A percentile compares a stretch with the other conserved stretches of the same genome.
phyloP scores from a whole-genome alignment of 2,113 vertebrate species.

The Antechinus stuartii region DNA sequence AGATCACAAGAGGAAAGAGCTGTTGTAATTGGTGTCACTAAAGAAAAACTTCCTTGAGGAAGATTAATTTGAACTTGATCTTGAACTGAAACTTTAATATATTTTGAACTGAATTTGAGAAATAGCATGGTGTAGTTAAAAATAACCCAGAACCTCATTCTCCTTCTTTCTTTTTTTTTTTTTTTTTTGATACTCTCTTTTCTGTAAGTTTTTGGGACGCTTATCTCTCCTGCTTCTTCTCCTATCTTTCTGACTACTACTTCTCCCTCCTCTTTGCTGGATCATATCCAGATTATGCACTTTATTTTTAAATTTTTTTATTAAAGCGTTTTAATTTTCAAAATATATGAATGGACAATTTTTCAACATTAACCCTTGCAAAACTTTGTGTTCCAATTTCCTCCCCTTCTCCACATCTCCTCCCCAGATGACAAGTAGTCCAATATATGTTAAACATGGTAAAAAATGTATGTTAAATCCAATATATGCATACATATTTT shows the following conservation, averaged over 20 bases:
- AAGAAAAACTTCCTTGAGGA: neutral
- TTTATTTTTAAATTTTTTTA: neutral
- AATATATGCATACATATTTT: too few species aligned
- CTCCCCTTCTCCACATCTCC: too few species aligned
- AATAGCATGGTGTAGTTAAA: neutral
- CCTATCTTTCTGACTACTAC: neutral
- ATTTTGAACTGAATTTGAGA: neutral
- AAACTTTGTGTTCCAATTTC: too few species aligned
- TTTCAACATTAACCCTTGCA: too few species aligned
- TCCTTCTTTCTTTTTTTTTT: neutral
- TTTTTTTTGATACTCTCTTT: neutral
- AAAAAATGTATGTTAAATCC: too few species aligned
- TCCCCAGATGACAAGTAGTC: too few species aligned
- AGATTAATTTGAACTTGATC: too few species aligned
- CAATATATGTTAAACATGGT: too few species aligned
- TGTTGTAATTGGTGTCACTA: neutral
- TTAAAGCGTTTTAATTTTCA: too few species aligned
- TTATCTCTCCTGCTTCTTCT: neutral
- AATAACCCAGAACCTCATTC: neutral
- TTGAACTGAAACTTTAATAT: neutral
- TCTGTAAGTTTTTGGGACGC: neutral
- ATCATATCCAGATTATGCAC: neutral
- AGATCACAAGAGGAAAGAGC: neutral
- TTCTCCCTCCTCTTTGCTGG: neutral
- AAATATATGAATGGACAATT: too few species aligned